Evolutionary conservation across 2,888 invertebrate species (phyloP), one percentile per base, ranked within the genome.

Genomic region (Nudaria mundana): DNA sequence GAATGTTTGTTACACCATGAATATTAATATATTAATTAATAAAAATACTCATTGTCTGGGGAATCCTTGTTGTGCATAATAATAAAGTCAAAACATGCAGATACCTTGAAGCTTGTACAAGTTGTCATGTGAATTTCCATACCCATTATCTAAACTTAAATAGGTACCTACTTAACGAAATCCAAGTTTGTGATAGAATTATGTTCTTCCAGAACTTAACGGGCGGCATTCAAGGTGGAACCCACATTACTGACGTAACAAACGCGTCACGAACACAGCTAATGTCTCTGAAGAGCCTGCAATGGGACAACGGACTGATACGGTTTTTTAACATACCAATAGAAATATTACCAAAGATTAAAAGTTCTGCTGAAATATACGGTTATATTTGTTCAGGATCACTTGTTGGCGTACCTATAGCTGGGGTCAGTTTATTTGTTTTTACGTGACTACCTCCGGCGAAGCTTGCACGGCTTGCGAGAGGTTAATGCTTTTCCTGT

Each of bases 231-330:
- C 75, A 79, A 30, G 89, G 88, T 31, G 89, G 89, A 29, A 81
- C 94, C 4, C 97, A 98, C 74, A 85, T 95, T 0, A 99, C 99
- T 0, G 99, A 99, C 81, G 97, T 98, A 0, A 97, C 98, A 20
- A 99, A 99, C 81, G 99, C 99, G 7, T 97, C 97, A 18, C 91
- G 98, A 51, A 99, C 98, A 4, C 95, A 98, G 91, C 90, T 99
- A 1, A 97, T 99, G 97, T 97, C 98, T 71, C 90, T 98, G 35
- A 92, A 93, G 53, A 94, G 93, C n/a, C 84, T 97, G 18, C 90
- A 95, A 61, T 98, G 98, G 98, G 98, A 98, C 78, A 90, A 91
- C n/a, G 90, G 93, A 47, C 84, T 99, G 18, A 93, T 97, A 71
- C 91, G 94, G 37, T 97, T 97, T 75, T 99, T 98, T 79, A 92